Conservation (phyloP, 2,113 vertebrate genomes). For the Rutilus rutilus region DNA sequence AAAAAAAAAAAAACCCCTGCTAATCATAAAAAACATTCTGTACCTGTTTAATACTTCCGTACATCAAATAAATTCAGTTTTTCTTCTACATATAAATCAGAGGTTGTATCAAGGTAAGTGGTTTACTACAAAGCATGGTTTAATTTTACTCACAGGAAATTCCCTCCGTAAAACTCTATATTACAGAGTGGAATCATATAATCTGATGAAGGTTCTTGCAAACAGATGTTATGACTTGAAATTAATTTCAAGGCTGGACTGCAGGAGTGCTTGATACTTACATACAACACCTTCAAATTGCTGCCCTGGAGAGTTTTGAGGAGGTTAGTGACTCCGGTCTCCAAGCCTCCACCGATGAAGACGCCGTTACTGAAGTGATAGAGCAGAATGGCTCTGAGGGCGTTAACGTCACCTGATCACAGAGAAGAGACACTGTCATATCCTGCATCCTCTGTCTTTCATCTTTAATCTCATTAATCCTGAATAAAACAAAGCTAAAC, state of each 20-base stretch:
- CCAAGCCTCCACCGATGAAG: conserved; percentile 91
- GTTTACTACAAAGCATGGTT: background rate
- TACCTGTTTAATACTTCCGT: background rate
- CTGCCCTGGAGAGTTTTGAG: conserved; percentile 90
- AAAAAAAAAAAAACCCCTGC: background rate
- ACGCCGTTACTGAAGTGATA: conserved; percentile 90
- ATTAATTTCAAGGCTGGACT: background rate
- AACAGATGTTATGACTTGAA: background rate
- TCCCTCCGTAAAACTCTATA: conserved; percentile 1
- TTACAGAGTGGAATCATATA: background rate
- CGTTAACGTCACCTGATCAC: conserved; percentile 83
- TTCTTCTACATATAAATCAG: background rate
- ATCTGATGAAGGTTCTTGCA: background rate
- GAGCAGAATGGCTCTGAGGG: conserved; percentile 89
- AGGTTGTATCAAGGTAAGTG: background rate
- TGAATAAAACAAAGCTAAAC: background rate
- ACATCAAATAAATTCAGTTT: background rate
- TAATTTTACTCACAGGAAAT: background rate
- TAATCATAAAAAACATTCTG: background rate
- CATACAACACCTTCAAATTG: conserved; percentile 85
- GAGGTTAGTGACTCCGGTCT: conserved; percentile 92
- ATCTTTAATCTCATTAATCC: background rate
- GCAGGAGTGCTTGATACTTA: conserved; percentile 71
- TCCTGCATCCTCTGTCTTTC: background rate
- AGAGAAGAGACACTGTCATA: conserved; percentile 10